Percentiles rank a stretch among this genome's conserved stretches.
phyloP scores from a whole-genome alignment of 2,888 invertebrate genomes.

The Drosophila nr. medialis region DNA sequence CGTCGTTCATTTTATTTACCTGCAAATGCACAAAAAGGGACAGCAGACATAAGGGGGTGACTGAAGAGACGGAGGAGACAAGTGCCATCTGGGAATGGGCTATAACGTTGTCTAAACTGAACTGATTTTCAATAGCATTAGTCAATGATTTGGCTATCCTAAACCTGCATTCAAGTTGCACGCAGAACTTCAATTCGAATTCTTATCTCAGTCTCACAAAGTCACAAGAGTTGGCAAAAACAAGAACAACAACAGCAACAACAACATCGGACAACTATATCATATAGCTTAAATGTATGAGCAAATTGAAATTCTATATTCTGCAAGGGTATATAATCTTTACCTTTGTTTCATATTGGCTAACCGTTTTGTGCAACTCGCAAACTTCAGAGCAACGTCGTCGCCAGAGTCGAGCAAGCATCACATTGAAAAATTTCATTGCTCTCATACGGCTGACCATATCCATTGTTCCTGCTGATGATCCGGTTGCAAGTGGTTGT shows the following conservation, averaged over 20 bases:
- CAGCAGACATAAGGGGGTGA: background rate
- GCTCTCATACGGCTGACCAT: conserved; percentile 26
- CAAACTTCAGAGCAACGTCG: conserved; percentile 45
- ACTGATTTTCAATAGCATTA: background rate
- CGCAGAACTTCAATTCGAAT: background rate
- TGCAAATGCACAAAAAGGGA: background rate
- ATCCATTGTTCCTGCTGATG: conserved; percentile 25
- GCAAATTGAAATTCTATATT: background rate
- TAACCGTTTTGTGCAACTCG: conserved; percentile 22
- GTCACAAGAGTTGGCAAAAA: background rate
- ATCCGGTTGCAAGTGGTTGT: background rate
- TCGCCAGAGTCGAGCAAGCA: conserved; percentile 41
- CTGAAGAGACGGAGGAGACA: background rate
- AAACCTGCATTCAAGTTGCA: background rate
- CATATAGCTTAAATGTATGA: background rate
- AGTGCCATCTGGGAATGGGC: background rate
- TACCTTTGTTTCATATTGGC: conserved; percentile 37
- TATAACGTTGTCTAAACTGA: background rate
- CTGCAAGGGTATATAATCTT: background rate
- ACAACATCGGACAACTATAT: background rate
- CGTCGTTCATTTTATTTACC: conserved; percentile 21
- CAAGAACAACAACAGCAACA: background rate
- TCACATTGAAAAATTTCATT: conserved; percentile 35
- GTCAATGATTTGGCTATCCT: background rate
- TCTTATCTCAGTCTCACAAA: background rate